These are phyloP conservation scores for Bovichtus diacanthus DNA, from an alignment of 2,797 vertebrate genomes.

Conservation along the genomic window DNA sequence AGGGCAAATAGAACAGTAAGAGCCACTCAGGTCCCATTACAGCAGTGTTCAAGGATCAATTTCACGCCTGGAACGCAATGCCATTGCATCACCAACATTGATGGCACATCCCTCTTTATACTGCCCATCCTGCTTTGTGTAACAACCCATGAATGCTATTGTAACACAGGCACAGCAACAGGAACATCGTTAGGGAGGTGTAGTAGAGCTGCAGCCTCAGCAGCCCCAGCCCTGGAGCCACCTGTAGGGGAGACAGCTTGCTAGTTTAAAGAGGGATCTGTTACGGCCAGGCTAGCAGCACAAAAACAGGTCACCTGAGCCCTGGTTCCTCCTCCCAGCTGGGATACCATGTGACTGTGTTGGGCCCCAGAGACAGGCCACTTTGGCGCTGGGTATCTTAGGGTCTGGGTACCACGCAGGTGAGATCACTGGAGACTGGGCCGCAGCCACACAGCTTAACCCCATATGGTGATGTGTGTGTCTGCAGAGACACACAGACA, in stretches of 20 bases:
- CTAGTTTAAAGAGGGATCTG: constrained; percentile 74
- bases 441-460: constrained; percentile 30
- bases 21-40: constrained; percentile 64
- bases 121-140: constrained; percentile 20
- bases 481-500: constrained; percentile 8
- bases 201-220: constrained; percentile 45
- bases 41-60: constrained; percentile 67
- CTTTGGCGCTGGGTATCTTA: constrained; percentile 66
- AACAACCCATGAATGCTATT: constrained; percentile 18
- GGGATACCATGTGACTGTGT: constrained; percentile 72
- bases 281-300: constrained; percentile 77
- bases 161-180: constrained; percentile 48
- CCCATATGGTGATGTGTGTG: constrained; percentile 28
- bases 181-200: constrained; percentile 40
- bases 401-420: constrained; percentile 67
- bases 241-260: constrained; percentile 70
- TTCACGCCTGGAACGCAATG: constrained; percentile 62
- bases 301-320: constrained; percentile 85
- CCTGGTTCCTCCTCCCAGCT: constrained; percentile 72
- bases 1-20: constrained; percentile 50
- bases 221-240: constrained; percentile 62
- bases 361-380: constrained; percentile 52
- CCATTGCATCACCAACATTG: constrained; percentile 69
- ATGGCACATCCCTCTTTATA: constrained; percentile 45
- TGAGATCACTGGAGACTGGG: constrained; percentile 60